Evolutionary conservation across 2,113 vertebrate species (phyloP), one percentile per base, ranked within the genome.

Genomic region (Galeopterus variegatus): DNA sequence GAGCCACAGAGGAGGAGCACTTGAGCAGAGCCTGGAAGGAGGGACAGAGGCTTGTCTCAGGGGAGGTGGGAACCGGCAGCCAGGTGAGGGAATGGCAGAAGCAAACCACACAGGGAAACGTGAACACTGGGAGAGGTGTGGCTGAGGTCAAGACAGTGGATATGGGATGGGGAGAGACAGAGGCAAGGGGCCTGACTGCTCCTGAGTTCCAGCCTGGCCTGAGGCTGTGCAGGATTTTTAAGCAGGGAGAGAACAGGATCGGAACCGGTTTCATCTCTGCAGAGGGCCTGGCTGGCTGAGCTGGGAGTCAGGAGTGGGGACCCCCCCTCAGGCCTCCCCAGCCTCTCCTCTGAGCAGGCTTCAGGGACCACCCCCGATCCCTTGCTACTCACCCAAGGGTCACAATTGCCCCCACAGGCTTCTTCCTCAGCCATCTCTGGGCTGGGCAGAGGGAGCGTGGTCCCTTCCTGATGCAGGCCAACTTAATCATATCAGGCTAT

Each of bases 401-500:
- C 89, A 41, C 64, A 88, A 33, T 26, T 31, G 0, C 56, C 82
- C 76, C 21, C 4, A 0, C 67, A 33, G 64, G 48, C 60, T 70
- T 92, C 79, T 64, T 93, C 92, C 90, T 89, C 41, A 0, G 36
- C 75, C 92, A 76, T 54, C 21, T 56, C 58, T 48, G 33, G 76
- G 64, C 88, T 67, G 65, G 76, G 21, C 72, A 80, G 64, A 36
- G n/a, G 58, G 15, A 64, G 92, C 23, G 19, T 5, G 0, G 76
- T 79, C 72, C 87, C 92, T 75, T 95, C n/a, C 50, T 62, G 19
- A 60, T 50, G 4, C 24, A 75, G 52, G 79, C 41, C 58, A 54
- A 62, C 21, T 65, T 92, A 91, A 95, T 96, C 93, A 3, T 65
- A 60, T 41, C 2, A 2, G 60, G 52, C 96, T 96, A 97, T 95